These are phyloP conservation scores for Lasioglossum oenotherae DNA, from an alignment of 2,888 invertebrate species.

Conservation along the genomic window DNA sequence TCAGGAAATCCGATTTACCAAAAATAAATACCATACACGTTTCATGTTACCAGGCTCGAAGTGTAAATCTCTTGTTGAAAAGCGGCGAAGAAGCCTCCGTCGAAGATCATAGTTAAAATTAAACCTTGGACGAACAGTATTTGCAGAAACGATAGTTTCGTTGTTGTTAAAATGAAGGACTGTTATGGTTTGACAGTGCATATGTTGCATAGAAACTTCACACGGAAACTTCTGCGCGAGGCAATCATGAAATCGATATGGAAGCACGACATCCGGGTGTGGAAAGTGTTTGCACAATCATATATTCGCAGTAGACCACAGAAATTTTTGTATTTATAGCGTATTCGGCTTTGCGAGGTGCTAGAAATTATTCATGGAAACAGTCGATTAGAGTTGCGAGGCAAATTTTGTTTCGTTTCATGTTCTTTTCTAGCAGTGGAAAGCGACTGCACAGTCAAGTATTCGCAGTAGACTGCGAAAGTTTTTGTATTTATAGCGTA, in stretches of 20 bases:
- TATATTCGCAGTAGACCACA: neutral
- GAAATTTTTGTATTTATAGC: neutral
- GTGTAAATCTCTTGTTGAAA: neutral
- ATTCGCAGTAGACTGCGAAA: neutral
- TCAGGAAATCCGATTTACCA: conserved; percentile 39
- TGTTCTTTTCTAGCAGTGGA: neutral
- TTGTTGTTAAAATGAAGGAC: neutral
- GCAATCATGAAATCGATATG: conserved; percentile 2
- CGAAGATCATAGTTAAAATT: neutral
- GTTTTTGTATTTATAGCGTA: no score
- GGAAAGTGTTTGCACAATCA: neutral
- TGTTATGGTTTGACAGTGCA: neutral
- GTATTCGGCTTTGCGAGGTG: no score
- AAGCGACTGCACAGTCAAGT: neutral
- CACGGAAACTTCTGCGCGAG: neutral
- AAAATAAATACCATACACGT: conserved; percentile 13
- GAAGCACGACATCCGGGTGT: neutral
- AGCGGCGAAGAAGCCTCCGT: neutral
- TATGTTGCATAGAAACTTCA: neutral
- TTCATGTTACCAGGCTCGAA: neutral
- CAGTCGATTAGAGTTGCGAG: no score
- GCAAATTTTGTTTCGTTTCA: no score
- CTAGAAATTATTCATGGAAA: no score
- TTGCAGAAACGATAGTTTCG: neutral
- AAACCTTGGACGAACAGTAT: neutral